Evolutionary conservation across 1,140 invertebrate species (phyloP).

Genomic region (Drosophila triauraria): DNA sequence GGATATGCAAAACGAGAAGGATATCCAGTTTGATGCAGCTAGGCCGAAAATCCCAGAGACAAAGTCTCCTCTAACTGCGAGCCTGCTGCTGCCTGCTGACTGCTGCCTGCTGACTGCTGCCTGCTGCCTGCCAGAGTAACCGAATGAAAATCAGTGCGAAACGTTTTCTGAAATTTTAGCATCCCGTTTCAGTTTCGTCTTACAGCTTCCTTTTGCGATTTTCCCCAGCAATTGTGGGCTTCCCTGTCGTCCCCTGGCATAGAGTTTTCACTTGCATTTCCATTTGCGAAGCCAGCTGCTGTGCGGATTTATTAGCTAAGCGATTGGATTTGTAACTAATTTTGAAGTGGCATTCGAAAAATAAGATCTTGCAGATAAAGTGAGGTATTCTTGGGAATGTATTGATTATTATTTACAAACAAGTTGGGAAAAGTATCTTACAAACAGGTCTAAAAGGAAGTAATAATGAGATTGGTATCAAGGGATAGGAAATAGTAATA

Average conservation of each 20-base stretch:
- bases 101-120: slow-evolving; percentile 2
- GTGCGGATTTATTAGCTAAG: slow-evolving; percentile 42
- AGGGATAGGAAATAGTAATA: not conserved
- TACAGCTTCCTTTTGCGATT: slow-evolving; percentile 5
- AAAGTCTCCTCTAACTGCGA: slow-evolving; percentile 34
- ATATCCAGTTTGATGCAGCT: slow-evolving; percentile 52
- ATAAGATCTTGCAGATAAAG: not conserved
- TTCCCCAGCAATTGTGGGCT: slow-evolving; percentile 53
- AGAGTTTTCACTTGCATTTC: slow-evolving; percentile 34
- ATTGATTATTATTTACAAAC: not conserved
- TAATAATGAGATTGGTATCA: not conserved
- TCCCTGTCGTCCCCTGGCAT: slow-evolving; percentile 50
- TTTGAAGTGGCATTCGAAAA: not conserved
- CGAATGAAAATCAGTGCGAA: slow-evolving; percentile 74
- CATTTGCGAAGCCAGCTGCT: slow-evolving; percentile 12
- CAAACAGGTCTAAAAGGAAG: not conserved
- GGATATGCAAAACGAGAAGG: slow-evolving; percentile 46
- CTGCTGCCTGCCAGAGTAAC: slow-evolving; percentile 43
- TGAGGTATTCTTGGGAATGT: not conserved
- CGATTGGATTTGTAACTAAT: slow-evolving; percentile 28
- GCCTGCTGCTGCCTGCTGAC: slow-evolving; percentile 1
- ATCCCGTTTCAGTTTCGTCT: slow-evolving; percentile 22
- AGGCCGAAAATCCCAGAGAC: slow-evolving; percentile 43
- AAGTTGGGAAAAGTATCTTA: too few relatives aligned
- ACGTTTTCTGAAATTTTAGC: slow-evolving; percentile 62